Evolutionary conservation across 2,888 invertebrate species (phyloP), one percentile per base, ranked within the genome.

Genomic region (Synanthedon formicaeformis): DNA sequence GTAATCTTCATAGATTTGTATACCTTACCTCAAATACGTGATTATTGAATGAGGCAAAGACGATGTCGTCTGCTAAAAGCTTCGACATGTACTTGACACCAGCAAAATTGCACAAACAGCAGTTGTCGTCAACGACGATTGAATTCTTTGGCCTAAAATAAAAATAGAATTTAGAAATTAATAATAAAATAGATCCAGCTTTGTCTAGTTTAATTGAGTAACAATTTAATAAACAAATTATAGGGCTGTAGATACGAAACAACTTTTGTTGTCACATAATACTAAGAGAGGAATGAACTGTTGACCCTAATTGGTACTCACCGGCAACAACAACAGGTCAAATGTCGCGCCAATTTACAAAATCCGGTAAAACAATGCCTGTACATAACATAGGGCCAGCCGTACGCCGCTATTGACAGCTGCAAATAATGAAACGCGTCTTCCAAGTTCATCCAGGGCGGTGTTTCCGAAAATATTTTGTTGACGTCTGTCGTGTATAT

Each of bases 11-110:
- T 8, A 10, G 2, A 8, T 10, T 34, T 34, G 34, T 34, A 10
- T 34, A 34, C 65, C 77, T 67, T 75, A 94, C 94, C 89, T 95
- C 93, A 81, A 94, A 95, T 41, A 96, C 90, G 52, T 92, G 90
- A 79, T 97, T 96, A 71, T 93, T 91, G 81, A 96, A 96, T 5
- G 94, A 94, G 40, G 94, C 94, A 74, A 94, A 95, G 55, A 96
- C 88, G 63, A 97, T 92, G 75, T 96, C 95, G 61, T 94, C 92
- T 50, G 93, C 91, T 0, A 90, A 79, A 10, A 95, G 75, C 60
- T 91, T 90, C 1, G 95, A 94, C 67, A 94, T 90, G 69, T 93
- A 91, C 72, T 92, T 92, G 56, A 97, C 92, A 12, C 96, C 95
- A 4, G 96, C 94, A 55, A 94, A 91, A 78, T 96, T 92, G 79